Evolutionary conservation across 2,888 invertebrate genomes (phyloP).

Genomic region (Drosophila affinis): DNA sequence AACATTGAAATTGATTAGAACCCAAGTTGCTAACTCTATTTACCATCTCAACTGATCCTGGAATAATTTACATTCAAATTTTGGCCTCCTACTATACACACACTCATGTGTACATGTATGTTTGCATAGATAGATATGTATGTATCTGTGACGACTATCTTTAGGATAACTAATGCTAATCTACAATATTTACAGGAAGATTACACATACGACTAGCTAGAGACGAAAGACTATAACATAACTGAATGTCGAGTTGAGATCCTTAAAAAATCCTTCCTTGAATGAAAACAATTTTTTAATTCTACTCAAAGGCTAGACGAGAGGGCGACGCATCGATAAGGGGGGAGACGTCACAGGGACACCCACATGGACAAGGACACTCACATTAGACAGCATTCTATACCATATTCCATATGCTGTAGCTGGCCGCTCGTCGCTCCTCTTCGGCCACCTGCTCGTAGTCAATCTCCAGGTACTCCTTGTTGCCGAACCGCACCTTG

Average conservation of each 20-base stretch:
- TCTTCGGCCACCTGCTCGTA: slow-evolving; percentile 83
- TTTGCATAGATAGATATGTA: too few species aligned
- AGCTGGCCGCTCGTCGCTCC: slow-evolving; percentile 78
- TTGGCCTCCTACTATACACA: slow-evolving; percentile 26
- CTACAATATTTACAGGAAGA: slow-evolving; percentile 13
- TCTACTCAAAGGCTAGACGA: slow-evolving; percentile 64
- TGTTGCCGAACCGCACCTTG: slow-evolving; percentile 82
- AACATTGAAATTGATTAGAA: slow-evolving; percentile 47
- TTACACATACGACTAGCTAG: slow-evolving; percentile 43
- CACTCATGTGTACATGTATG: too few species aligned
- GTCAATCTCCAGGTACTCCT: slow-evolving; percentile 83
- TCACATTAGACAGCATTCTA: slow-evolving; percentile 12
- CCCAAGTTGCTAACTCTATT: too few species aligned
- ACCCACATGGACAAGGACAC: not conserved
- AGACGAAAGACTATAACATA: slow-evolving; percentile 57
- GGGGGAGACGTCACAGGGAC: not conserved
- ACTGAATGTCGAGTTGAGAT: slow-evolving; percentile 79
- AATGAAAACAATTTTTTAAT: slow-evolving; percentile 66
- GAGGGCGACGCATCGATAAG: slow-evolving; percentile 16
- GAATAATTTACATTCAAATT: slow-evolving; percentile 64
- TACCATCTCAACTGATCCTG: slow-evolving; percentile 55
- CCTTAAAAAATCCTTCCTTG: slow-evolving; percentile 73
- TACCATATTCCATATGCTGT: slow-evolving; percentile 83
- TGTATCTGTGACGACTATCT: slow-evolving; percentile 43
- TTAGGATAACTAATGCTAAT: slow-evolving; percentile 53